These are phyloP conservation scores for Limenitis camilla DNA, from an alignment of 2,888 invertebrate species.

Conservation along the genomic window DNA sequence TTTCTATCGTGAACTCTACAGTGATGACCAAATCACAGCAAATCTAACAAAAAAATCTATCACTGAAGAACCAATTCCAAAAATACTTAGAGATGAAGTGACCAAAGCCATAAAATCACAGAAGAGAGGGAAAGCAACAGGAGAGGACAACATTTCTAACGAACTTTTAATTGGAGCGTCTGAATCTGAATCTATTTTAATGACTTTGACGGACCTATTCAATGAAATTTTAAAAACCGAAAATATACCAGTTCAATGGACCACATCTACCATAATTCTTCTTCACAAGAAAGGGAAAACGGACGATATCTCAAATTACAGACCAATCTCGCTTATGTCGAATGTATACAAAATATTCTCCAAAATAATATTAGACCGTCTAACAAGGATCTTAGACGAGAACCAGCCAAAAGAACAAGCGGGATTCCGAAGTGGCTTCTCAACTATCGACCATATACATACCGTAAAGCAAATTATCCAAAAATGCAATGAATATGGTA, in stretches of 20 bases:
- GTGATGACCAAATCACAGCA: neutral
- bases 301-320: no score
- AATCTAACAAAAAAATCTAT: no score
- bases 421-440: no score
- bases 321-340: no score
- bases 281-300: slow-evolving; percentile 28
- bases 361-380: no score
- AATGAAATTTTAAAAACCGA: slow-evolving; percentile 22
- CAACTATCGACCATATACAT: no score
- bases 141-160: slow-evolving; percentile 16
- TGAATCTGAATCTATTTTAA: slow-evolving; percentile 2
- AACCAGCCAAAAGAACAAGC: no score
- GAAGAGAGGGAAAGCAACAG: slow-evolving; percentile 5
- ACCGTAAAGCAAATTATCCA: slow-evolving; percentile 21
- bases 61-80: no score
- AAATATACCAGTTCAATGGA: slow-evolving; percentile 26
- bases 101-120: slow-evolving; percentile 4
- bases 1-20: slow-evolving; percentile 8
- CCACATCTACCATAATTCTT: slow-evolving; percentile 21
- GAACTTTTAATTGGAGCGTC: slow-evolving; percentile 15
- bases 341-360: no score
- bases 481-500: slow-evolving; percentile 9
- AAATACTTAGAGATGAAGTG: no score
- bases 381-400: no score
- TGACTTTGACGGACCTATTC: slow-evolving; percentile 14